Percentiles rank a stretch among this genome's conserved stretches.
These are phyloP conservation scores for Propithecus coquereli DNA, from an alignment of 2,113 vertebrate genomes.

Conservation along the genomic window DNA sequence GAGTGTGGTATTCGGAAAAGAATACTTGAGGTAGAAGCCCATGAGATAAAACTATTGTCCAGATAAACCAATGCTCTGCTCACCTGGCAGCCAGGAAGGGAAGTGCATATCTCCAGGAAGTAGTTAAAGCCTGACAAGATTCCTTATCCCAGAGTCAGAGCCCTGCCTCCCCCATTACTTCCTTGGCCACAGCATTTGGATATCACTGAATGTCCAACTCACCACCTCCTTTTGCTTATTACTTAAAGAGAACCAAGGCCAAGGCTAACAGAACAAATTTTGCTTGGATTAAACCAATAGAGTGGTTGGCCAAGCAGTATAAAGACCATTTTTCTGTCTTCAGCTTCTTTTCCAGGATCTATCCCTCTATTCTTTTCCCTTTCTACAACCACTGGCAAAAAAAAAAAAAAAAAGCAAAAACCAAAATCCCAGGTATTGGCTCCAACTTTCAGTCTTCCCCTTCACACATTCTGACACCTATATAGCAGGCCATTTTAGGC, in stretches of 20 bases:
- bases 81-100: background rate
- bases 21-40: background rate
- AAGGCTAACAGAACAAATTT: background rate
- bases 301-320: background rate
- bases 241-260: constrained; percentile 1
- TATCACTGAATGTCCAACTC: constrained; percentile 14
- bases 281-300: background rate
- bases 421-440: background rate
- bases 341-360: background rate
- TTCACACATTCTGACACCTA: constrained; percentile 22
- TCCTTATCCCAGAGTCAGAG: background rate
- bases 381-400: background rate
- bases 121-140: background rate
- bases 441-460: background rate
- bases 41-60: constrained; percentile 28
- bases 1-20: constrained; percentile 1
- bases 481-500: constrained; percentile 17
- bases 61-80: constrained; percentile 3
- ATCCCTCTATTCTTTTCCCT: background rate
- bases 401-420: background rate
- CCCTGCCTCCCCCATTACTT: background rate
- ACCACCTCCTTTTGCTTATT: background rate
- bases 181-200: background rate
- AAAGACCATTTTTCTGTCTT: background rate
- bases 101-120: background rate